phyloP scores from a whole-genome alignment of 2,113 vertebrate genomes.

The Chaetorhynchus papuensis region DNA sequence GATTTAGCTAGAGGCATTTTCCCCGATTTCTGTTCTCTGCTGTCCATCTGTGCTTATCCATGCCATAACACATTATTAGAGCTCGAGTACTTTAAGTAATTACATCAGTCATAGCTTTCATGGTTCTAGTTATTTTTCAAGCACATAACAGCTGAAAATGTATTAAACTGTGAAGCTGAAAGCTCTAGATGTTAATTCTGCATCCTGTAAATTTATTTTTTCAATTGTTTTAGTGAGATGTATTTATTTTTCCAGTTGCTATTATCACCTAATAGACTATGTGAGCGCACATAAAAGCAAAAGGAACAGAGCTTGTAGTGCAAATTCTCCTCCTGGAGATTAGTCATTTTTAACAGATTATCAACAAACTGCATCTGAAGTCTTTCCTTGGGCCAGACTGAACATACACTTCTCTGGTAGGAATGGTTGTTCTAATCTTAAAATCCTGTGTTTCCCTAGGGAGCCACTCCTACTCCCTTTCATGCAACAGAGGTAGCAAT shows the following conservation, averaged over 20 bases:
- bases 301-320: not conserved
- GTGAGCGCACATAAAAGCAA: not conserved
- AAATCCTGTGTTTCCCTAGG: not conserved
- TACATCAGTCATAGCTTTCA: not conserved
- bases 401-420: not conserved
- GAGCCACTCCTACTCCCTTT: slow-evolving; percentile 15
- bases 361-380: not conserved
- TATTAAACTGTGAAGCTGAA: not conserved
- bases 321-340: not conserved
- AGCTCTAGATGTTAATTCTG: not conserved
- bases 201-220: not conserved
- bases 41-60: not conserved
- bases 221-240: not conserved
- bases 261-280: not conserved
- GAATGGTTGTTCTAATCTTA: not conserved
- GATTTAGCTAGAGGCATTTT: not conserved
- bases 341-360: not conserved
- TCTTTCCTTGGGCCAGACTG: not conserved
- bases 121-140: not conserved
- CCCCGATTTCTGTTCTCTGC: not conserved
- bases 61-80: fast-evolving
- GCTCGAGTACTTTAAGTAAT: not conserved
- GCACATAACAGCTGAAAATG: not conserved
- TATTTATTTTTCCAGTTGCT: not conserved
- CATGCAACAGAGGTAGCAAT: not conserved